Percentiles rank a stretch among this genome's conserved stretches.
Conservation (phyloP, 2,113 vertebrate genomes). For the Periophthalmus modestus region DNA sequence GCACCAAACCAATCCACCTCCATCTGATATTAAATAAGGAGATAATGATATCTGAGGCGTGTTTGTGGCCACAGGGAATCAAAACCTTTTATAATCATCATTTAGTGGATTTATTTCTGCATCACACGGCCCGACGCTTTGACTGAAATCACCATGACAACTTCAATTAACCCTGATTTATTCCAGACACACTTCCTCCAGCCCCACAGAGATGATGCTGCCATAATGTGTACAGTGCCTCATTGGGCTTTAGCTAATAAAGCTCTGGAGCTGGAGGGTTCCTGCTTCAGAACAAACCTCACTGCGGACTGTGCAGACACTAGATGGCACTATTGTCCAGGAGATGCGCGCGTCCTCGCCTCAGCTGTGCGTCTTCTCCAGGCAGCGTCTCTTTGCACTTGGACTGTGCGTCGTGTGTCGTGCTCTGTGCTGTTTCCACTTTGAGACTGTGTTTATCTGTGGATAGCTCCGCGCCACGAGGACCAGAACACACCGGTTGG, state of each 20-base stretch:
- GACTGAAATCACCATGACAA: conserved; percentile 27
- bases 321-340: conserved; percentile 55
- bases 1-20: neutral
- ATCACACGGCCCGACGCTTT: neutral
- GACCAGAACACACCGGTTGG: conserved; percentile 13
- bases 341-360: neutral
- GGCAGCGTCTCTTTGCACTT: conserved; percentile 16
- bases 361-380: conserved; percentile 3
- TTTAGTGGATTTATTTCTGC: neutral
- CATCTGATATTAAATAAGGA: conserved; percentile 10
- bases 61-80: neutral
- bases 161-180: conserved; percentile 38
- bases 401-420: conserved; percentile 9
- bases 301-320: neutral
- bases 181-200: conserved; percentile 21
- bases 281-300: neutral
- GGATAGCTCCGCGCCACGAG: conserved; percentile 20
- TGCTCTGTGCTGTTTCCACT: conserved; percentile 13
- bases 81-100: neutral
- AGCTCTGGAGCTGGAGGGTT: neutral
- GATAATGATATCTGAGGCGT: neutral
- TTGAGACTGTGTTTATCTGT: conserved; percentile 18
- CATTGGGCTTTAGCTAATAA: conserved; percentile 24
- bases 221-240: conserved; percentile 23
- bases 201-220: conserved; percentile 14